Evolutionary conservation across 30 jellyfish, hydroid and myxozoan genomes (phyloP).

Genomic region (Aurelia aurita): DNA sequence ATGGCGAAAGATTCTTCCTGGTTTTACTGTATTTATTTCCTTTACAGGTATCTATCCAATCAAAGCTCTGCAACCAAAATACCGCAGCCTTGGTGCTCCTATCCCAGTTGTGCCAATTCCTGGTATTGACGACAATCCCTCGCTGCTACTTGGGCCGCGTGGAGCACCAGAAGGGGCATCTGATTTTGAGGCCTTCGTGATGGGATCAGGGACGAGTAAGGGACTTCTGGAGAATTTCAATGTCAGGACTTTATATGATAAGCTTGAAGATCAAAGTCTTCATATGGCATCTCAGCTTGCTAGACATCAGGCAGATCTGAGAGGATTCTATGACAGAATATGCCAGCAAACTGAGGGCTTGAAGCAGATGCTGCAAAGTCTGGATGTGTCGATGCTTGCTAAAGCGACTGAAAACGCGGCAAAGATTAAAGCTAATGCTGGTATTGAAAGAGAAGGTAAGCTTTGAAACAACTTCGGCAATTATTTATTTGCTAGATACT

Average conservation of each 20-base stretch:
- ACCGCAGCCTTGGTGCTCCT: slow-evolving; percentile 97
- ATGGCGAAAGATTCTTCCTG: too few relatives aligned
- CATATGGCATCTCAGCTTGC: slow-evolving; percentile 98
- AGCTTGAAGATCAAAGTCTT: slow-evolving; percentile 95
- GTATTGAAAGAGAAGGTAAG: slow-evolving; percentile 68
- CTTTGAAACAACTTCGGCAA: too few relatives aligned
- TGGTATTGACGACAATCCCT: slow-evolving; percentile 85
- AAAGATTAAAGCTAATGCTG: slow-evolving; percentile 74
- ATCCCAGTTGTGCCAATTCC: slow-evolving; percentile 98
- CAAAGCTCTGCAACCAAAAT: slow-evolving; percentile 89
- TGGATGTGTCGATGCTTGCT: slow-evolving; percentile 88
- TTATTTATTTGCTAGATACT: too few relatives aligned
- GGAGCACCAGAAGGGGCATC: slow-evolving; percentile 95
- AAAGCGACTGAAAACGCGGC: slow-evolving; percentile 94
- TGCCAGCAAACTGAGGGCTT: slow-evolving; percentile 98
- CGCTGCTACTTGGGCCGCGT: slow-evolving; percentile 79
- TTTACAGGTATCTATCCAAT: slow-evolving; percentile 85
- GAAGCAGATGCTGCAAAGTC: slow-evolving; percentile 86
- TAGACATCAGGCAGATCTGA: slow-evolving; percentile 93
- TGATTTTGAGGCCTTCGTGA: slow-evolving; percentile 58
- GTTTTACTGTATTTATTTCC: background rate
- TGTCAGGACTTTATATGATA: slow-evolving; percentile 96
- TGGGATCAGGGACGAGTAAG: slow-evolving; percentile 50
- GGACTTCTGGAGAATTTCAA: slow-evolving; percentile 95
- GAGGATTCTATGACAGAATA: slow-evolving; percentile 96